Evolutionary conservation across 2,113 vertebrate genomes (phyloP), one percentile per base, ranked within the genome.

Genomic region (Narcine bancroftii): DNA sequence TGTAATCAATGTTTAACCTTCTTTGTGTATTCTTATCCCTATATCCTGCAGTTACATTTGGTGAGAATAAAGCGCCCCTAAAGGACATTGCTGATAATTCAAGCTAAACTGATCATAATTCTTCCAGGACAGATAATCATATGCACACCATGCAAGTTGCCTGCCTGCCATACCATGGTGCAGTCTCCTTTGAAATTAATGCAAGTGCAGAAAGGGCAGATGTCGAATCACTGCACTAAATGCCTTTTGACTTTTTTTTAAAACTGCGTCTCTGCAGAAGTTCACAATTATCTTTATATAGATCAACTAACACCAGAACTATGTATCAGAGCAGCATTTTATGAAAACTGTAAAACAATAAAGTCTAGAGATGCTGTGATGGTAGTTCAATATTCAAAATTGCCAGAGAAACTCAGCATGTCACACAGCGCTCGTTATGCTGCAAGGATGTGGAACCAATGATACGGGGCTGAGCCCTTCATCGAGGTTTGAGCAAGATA

Each of bases 1-100:
- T 87, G n/a, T 87, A 56, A 60, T 63, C 81, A 60, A 87, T 87
- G 33, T 63, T 85, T 87, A 87, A 60, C 81, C 81, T 87, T 60
- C 81, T 36, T n/a, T 85, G 50, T 60, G 13, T 60, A 36, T 56
- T 63, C 81, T 4, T 53, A 36, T 87, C 33, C 81, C 81, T 19
- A 39, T 60, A 60, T 60, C 53, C 53, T 60, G 60, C 81, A 87
- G 81, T 36, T n/a, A 50, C 33, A 87, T 42, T 87, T 87, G 81
- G 53, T 21, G 53, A 63, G 56, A 60, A 60, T 87, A 36, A 85
- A 87, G 81, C 36, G 39, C 81, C n/a, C 33, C 81, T 53, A 87
- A 19, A 87, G 81, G 81, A 60, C 53, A 87, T 87, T 87, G 81
- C 81, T 87, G 15, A 87, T 60, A 50, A 87, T 33, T 87, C 81